These are phyloP conservation scores for Carassius auratus DNA, from an alignment of 2,113 vertebrate species.

Conservation along the genomic window DNA sequence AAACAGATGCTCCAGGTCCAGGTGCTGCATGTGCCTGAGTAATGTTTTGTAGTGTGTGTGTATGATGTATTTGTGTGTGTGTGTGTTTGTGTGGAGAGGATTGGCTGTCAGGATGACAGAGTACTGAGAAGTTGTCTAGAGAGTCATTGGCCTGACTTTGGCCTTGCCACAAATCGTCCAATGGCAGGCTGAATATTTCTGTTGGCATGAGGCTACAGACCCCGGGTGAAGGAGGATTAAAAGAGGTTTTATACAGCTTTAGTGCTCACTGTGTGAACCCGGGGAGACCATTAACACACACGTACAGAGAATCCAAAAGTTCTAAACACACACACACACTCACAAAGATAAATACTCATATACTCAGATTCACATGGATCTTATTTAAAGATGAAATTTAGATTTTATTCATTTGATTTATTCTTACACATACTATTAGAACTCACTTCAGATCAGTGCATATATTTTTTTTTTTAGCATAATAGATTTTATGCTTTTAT, in stretches of 20 bases:
- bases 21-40: constrained; percentile 40
- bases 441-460: constrained; percentile 34
- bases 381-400: background rate
- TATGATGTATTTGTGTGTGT: constrained; percentile 18
- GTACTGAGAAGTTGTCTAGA: constrained; percentile 38
- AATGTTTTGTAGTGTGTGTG: constrained; percentile 7
- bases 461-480: background rate
- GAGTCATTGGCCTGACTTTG: constrained; percentile 45
- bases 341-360: constrained; percentile 32
- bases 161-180: constrained; percentile 45
- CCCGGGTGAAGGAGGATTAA: constrained; percentile 50
- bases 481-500: background rate
- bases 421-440: background rate
- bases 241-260: constrained; percentile 55
- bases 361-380: background rate
- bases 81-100: constrained; percentile 27
- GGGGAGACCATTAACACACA: constrained; percentile 54
- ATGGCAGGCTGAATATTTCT: constrained; percentile 59
- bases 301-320: constrained; percentile 7
- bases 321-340: constrained; percentile 32
- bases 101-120: constrained; percentile 48
- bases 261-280: constrained; percentile 45
- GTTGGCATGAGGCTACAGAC: constrained; percentile 53
- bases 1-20: constrained; percentile 18
- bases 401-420: background rate